Conservation (phyloP, 2,797 vertebrate genomes). For the Thaleichthys pacificus region DNA sequence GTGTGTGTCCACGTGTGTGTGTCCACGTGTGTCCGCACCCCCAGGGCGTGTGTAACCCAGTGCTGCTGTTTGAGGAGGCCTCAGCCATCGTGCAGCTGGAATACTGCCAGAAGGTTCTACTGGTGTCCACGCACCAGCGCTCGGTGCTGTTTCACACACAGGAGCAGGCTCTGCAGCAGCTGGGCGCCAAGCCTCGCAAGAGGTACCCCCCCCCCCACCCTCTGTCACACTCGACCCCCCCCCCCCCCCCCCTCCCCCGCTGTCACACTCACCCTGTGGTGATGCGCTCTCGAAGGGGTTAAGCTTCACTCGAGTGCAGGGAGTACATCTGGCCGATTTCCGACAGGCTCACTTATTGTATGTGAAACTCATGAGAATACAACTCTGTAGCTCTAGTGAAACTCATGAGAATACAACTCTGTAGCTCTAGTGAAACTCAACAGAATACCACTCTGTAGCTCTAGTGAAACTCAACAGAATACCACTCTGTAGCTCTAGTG, state of each 20-base stretch:
- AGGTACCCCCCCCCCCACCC: conserved; percentile 67
- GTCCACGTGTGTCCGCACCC: background rate
- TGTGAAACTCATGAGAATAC: too few relatives aligned
- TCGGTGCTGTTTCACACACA: conserved; percentile 89
- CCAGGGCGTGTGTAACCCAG: conserved; percentile 88
- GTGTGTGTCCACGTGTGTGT: too few relatives aligned
- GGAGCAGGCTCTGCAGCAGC: conserved; percentile 81
- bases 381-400: too few relatives aligned
- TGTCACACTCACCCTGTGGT: background rate
- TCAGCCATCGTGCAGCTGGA: conserved; percentile 91
- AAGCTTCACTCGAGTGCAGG: too few relatives aligned
- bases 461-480: too few relatives aligned
- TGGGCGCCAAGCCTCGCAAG: conserved; percentile 89
- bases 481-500: too few relatives aligned
- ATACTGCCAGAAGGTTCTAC: conserved; percentile 90
- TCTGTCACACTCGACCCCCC: background rate
- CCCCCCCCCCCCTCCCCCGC: too few relatives aligned
- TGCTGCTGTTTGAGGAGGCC: conserved; percentile 85
- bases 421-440: too few relatives aligned
- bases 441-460: too few relatives aligned
- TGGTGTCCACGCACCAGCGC: conserved; percentile 87
- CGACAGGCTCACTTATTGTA: too few relatives aligned
- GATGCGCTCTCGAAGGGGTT: background rate
- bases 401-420: too few relatives aligned
- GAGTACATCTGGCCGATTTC: too few relatives aligned